phyloP scores from a whole-genome alignment of 2,797 vertebrate genomes.

The Esox lucius region DNA sequence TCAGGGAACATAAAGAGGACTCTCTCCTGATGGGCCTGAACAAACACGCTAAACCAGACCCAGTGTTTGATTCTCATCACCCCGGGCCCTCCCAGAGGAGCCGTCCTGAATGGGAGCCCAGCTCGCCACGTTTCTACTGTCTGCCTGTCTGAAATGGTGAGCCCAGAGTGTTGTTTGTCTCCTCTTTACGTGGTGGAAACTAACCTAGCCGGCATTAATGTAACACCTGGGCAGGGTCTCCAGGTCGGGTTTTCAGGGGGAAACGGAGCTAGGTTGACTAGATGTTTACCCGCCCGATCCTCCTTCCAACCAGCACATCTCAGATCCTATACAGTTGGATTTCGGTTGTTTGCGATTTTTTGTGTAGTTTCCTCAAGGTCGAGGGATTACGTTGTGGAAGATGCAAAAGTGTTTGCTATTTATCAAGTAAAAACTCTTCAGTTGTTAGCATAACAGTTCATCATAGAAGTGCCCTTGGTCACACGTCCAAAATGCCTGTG shows the following conservation, averaged over 20 bases:
- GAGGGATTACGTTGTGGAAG: constrained; percentile 2
- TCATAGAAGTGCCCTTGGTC: constrained; percentile 10
- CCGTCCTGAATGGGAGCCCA: constrained; percentile 23
- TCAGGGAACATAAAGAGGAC: constrained; percentile 43
- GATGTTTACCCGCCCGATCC: background rate
- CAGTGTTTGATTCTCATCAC: constrained; percentile 25
- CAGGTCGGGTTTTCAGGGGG: too few relatives aligned
- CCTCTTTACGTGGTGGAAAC: background rate
- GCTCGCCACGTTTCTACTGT: constrained; percentile 6
- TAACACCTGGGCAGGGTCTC: too few relatives aligned
- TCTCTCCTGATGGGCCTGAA: constrained; percentile 45
- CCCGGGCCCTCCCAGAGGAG: constrained; percentile 28
- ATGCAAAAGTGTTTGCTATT: too few relatives aligned
- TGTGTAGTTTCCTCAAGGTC: constrained; percentile 19
- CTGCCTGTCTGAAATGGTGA: constrained; percentile 21
- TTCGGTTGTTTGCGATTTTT: constrained; percentile 1
- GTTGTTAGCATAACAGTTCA: too few relatives aligned
- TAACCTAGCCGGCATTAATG: too few relatives aligned
- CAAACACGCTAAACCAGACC: constrained; percentile 52
- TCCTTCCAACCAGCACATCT: background rate
- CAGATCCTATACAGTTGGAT: background rate
- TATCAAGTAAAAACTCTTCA: too few relatives aligned
- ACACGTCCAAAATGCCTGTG: constrained; percentile 20
- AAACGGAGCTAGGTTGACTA: too few relatives aligned
- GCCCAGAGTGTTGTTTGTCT: constrained; percentile 8